Percentiles rank a stretch among this genome's conserved stretches.
Evolutionary conservation across 64 coral and sea anemone genomes (phyloP).

Genomic region (Trachythela sp.): DNA sequence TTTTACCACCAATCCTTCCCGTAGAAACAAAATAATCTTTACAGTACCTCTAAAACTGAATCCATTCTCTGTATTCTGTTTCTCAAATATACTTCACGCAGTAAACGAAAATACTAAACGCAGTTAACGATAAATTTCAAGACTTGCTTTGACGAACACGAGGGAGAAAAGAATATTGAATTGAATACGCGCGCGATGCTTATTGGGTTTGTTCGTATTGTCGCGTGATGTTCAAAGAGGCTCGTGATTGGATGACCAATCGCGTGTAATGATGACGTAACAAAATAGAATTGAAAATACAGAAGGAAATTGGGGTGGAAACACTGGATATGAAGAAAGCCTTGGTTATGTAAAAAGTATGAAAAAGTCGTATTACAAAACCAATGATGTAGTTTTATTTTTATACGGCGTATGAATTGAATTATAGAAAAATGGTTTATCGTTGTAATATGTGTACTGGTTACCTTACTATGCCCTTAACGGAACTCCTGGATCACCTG

Average conservation of each 20-base stretch:
- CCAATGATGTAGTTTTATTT: not conserved
- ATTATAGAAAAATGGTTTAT: not conserved
- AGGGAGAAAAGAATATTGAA: not conserved
- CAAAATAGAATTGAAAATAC: not conserved
- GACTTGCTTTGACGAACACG: not conserved
- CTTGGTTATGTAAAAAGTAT: not conserved
- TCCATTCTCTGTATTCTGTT: not conserved
- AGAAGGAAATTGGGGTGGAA: not conserved
- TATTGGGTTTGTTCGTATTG: too few relatives aligned
- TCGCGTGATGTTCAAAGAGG: not conserved
- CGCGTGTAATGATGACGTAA: not conserved
- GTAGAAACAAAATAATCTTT: not conserved
- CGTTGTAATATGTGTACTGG: slow-evolving; percentile 10
- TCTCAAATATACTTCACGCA: not conserved
- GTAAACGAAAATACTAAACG: not conserved
- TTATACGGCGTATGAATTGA: not conserved
- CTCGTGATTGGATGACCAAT: slow-evolving; percentile 11
- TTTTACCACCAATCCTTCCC: not conserved
- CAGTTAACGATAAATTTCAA: not conserved
- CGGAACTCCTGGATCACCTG: not conserved
- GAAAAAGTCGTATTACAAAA: not conserved
- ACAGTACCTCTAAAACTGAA: not conserved
- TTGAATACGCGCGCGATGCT: not conserved
- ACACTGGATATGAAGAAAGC: not conserved
- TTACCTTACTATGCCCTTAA: not conserved